Base-by-base conservation (phyloP, 2,888 invertebrate species). In the Crossocerus cetratus region DNA sequence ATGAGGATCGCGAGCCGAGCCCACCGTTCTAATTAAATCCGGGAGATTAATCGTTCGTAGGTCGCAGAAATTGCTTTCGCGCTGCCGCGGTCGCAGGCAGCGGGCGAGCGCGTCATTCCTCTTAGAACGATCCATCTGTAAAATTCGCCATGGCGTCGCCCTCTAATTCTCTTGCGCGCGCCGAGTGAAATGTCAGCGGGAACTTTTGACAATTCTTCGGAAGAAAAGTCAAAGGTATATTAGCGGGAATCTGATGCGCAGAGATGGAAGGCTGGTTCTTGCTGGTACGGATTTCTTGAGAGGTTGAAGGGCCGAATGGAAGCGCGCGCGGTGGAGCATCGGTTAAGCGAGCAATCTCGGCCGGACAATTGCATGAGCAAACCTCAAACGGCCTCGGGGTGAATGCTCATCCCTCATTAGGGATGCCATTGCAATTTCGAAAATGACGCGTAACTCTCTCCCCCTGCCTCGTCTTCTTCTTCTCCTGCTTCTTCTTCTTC, bases 1-100 rank as follows among this genome's bases (percentile, higher is more conserved):
- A 76, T 66, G 75, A 75, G 69, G 56, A 63, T 61, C 72, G 45
- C 64, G 76, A 76, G 72, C 75, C 69, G 69, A 75, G 69, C 62
- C 57, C 62, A 68, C 44, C 66, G 60, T 60, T 69, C 64, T 76
- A 76, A 76, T 76, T 76, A 76, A 71, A 75, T 69, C 63, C 66
- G 8, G n/a, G 53, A 55, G 68, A 76, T 76, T 76, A 76, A 75
- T 76, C 76, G 64, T 64, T 56, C 57, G 59, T 63, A 64, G 64
- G 76, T 69, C 75, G 69, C 63, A 55, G 75, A 75, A 75, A 65
- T 60, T 59, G 18, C 23, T 32, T 55, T 14, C 49, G 62, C 45
- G 57, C 55, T 44, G 32, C 45, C 56, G 60, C 21, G 14, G 32
- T 32, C 0, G 8, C 11, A 32, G 8, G 32, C 32, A 5, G 8